These are phyloP conservation scores for Drosophila ironensis DNA, from an alignment of 1,140 invertebrate genomes.

Conservation along the genomic window DNA sequence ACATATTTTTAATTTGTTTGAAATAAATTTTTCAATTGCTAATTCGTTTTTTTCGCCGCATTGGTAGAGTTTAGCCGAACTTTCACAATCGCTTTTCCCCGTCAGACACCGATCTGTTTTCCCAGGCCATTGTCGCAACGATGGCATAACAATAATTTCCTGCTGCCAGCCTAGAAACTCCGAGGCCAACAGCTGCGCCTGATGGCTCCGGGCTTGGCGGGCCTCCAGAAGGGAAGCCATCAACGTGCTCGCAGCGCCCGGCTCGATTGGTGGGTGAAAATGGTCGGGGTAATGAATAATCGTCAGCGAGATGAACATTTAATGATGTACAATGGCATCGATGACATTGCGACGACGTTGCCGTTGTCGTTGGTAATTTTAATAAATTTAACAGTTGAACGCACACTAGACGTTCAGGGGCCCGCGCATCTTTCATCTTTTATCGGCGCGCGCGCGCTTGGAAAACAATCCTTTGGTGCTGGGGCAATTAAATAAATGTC, in stretches of 20 bases:
- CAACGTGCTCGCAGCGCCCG: constrained; percentile 22
- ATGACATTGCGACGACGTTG: constrained; percentile 44
- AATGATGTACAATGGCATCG: constrained; percentile 68
- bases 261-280: neutral
- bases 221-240: constrained; percentile 14
- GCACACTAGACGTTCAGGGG: constrained; percentile 47
- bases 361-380: constrained; percentile 62
- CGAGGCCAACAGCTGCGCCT: constrained; percentile 53
- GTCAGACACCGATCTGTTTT: neutral
- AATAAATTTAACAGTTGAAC: constrained; percentile 76
- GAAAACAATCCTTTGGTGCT: constrained; percentile 23
- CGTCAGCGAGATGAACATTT: constrained; percentile 74
- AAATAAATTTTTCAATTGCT: neutral
- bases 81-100: neutral
- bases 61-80: constrained; percentile 5
- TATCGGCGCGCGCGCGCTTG: constrained; percentile 59
- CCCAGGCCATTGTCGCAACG: constrained; percentile 32
- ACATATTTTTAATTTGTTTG: neutral
- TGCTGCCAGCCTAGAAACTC: constrained; percentile 22
- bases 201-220: constrained; percentile 29
- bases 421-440: constrained; percentile 77
- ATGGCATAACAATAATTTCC: constrained; percentile 45
- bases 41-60: neutral
- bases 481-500: constrained; percentile 78
- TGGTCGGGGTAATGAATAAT: constrained; percentile 60